Evolutionary conservation across 2,888 invertebrate species (phyloP).

Genomic region (Philopedon plagiatum): DNA sequence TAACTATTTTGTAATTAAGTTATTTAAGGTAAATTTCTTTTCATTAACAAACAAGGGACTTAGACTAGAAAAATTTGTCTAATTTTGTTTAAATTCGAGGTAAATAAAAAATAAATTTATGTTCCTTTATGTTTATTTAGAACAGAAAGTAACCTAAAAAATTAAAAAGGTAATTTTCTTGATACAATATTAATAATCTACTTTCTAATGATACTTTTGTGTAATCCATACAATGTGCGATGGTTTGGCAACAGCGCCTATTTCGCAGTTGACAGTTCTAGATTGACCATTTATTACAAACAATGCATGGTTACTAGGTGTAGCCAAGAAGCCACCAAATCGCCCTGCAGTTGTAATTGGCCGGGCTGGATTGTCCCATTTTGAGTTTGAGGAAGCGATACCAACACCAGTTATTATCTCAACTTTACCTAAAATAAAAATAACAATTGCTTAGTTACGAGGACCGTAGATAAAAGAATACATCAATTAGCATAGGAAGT

Average conservation of each 20-base stretch:
- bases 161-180: too few relatives aligned
- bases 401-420: constrained; percentile 83
- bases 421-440: constrained; percentile 77
- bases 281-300: constrained; percentile 81
- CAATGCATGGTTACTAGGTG: constrained; percentile 79
- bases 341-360: constrained; percentile 76
- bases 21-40: too few relatives aligned
- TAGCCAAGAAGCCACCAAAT: constrained; percentile 74
- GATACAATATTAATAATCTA: neutral
- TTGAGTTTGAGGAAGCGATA: constrained; percentile 72
- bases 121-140: too few relatives aligned
- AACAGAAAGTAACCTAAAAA: too few relatives aligned
- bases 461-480: too few relatives aligned
- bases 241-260: constrained; percentile 78
- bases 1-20: too few relatives aligned
- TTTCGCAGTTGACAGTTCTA: constrained; percentile 82
- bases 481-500: too few relatives aligned
- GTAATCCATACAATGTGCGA: constrained; percentile 78
- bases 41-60: too few relatives aligned
- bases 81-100: too few relatives aligned
- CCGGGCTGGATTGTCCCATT: constrained; percentile 78
- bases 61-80: neutral
- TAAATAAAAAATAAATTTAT: too few relatives aligned
- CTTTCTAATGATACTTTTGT: constrained; percentile 71
- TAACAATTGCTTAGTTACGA: neutral